These are phyloP conservation scores for Andrena bucephala DNA, from an alignment of 2,888 invertebrate genomes.

Conservation along the genomic window DNA sequence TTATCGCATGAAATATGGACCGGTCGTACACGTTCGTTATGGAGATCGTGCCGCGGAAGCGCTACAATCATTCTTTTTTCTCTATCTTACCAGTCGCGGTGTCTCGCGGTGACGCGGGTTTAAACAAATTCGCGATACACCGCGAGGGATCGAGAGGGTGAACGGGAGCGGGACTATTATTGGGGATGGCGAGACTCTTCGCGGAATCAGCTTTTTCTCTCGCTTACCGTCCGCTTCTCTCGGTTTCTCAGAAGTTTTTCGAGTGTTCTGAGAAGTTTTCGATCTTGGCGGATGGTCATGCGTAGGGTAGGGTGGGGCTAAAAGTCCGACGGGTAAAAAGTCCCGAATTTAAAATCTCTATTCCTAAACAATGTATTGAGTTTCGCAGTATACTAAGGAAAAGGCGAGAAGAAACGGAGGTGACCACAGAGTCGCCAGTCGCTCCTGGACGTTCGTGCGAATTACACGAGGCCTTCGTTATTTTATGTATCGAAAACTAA, in stretches of 20 bases:
- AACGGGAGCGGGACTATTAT: background rate
- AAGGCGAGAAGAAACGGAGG: no score
- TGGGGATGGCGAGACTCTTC: background rate
- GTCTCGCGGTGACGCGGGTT: slow-evolving; percentile 5
- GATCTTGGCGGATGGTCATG: no score
- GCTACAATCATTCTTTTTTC: background rate
- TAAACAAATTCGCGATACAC: slow-evolving; percentile 18
- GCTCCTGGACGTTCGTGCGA: no score
- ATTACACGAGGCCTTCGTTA: no score
- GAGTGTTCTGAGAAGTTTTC: no score
- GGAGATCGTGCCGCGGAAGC: slow-evolving; percentile 27
- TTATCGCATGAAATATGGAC: slow-evolving; percentile 41
- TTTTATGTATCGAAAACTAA: no score
- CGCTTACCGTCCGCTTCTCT: background rate
- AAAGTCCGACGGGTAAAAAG: no score
- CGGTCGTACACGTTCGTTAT: slow-evolving; percentile 35
- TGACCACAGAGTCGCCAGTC: no score
- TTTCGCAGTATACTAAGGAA: no score
- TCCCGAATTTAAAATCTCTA: no score
- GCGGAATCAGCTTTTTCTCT: background rate
- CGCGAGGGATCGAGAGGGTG: background rate
- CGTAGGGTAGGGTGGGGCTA: no score
- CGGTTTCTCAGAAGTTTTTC: background rate
- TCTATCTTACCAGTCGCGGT: background rate
- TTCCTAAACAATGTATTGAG: no score